A percentile compares a stretch with the other conserved stretches of the same genome.
Evolutionary conservation across 2,797 vertebrate genomes (phyloP).

Genomic region (Myotis pilosus): DNA sequence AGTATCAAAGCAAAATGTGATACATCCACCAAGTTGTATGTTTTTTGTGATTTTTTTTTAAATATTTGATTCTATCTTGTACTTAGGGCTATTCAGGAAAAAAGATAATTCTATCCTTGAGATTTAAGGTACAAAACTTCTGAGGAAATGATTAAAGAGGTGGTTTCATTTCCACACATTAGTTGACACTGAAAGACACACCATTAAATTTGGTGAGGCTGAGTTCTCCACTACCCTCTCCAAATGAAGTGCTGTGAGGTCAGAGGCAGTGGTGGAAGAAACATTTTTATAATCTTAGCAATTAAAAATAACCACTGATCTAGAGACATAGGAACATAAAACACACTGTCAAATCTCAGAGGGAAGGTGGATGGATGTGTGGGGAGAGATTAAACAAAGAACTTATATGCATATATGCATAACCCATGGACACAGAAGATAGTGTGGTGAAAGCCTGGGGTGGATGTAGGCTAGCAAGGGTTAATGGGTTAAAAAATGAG

Average conservation of each 20-base stretch:
- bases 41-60: background rate
- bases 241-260: background rate
- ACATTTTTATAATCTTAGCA: background rate
- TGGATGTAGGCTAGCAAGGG: too few species aligned
- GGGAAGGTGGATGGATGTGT: too few species aligned
- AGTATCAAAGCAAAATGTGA: background rate
- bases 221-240: rapidly evolving
- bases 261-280: background rate
- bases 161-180: background rate
- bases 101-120: background rate
- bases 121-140: background rate
- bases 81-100: background rate
- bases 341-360: too few species aligned
- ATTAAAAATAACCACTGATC: background rate
- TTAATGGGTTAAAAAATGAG: too few species aligned
- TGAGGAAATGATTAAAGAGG: background rate
- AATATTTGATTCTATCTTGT: background rate
- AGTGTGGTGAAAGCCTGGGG: too few species aligned
- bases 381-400: too few species aligned
- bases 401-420: too few species aligned
- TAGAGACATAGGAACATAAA: too few species aligned
- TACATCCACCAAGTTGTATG: background rate
- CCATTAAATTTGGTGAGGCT: background rate
- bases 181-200: background rate
- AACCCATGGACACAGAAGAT: too few species aligned